Conservation (phyloP, 2,113 vertebrate genomes). For the Varanus komodoensis region DNA sequence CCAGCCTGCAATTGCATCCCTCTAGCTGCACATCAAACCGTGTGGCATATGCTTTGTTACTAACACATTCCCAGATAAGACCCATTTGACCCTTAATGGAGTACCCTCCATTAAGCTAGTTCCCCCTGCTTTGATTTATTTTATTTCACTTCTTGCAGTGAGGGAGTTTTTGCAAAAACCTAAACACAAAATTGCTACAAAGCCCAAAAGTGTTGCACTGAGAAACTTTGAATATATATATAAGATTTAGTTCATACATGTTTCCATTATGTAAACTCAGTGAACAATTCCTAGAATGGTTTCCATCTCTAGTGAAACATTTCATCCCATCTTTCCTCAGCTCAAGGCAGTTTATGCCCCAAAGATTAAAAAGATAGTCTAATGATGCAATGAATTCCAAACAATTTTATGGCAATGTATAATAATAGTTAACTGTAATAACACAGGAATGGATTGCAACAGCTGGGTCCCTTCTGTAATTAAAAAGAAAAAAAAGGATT, state of each 20-base stretch:
- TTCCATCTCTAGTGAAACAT: neutral
- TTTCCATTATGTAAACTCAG: neutral
- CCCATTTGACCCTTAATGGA: slow-evolving; percentile 62
- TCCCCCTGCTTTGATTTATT: slow-evolving; percentile 45
- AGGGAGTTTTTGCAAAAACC: slow-evolving; percentile 4
- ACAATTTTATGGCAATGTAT: neutral
- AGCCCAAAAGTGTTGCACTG: neutral
- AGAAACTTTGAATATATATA: neutral
- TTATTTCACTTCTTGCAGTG: slow-evolving; percentile 34
- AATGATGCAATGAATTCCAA: neutral
- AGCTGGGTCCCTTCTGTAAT: neutral
- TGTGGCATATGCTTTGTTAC: slow-evolving; percentile 48
- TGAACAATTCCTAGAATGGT: neutral
- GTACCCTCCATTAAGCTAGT: slow-evolving; percentile 47
- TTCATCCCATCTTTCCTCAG: neutral
- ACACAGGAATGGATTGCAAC: neutral
- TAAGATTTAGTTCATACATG: neutral
- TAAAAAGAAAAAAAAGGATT: neutral
- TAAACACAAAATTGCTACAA: slow-evolving; percentile 14
- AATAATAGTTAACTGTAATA: neutral
- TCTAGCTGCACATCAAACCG: slow-evolving; percentile 37
- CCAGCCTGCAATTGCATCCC: slow-evolving; percentile 36
- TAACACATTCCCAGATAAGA: slow-evolving; percentile 37
- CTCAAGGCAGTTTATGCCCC: neutral
- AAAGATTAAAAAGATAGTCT: neutral